Evolutionary conservation across 2,797 vertebrate species (phyloP).

Genomic region (Prunella strophiata): DNA sequence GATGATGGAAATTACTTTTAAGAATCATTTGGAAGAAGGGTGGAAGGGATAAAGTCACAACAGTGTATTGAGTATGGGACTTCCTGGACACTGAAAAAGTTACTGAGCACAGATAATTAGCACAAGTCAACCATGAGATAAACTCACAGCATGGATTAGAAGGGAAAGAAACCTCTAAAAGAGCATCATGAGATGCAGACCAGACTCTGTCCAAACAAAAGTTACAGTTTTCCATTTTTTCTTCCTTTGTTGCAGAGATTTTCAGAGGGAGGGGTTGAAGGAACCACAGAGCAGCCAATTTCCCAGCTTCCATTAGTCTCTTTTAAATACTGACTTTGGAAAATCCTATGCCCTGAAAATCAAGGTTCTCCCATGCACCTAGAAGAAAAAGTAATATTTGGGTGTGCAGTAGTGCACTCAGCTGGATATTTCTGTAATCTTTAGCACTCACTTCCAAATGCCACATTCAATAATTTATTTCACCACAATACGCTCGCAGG

Average conservation of each 20-base stretch:
- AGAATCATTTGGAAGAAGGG: neutral
- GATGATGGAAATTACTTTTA: neutral
- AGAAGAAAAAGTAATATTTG: neutral
- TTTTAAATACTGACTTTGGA: neutral
- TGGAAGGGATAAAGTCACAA: neutral
- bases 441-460: neutral
- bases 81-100: neutral
- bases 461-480: neutral
- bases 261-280: neutral
- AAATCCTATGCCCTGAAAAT: neutral
- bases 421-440: neutral
- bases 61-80: neutral
- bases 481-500: neutral
- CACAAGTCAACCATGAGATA: neutral
- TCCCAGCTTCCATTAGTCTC: neutral
- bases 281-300: neutral
- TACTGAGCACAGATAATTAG: neutral
- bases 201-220: neutral
- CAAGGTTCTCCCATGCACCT: neutral
- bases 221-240: fast-evolving
- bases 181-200: neutral
- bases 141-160: neutral
- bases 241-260: neutral
- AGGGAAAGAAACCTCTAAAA: neutral
- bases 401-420: neutral